These are phyloP conservation scores for Lanistes nyassanus DNA, from an alignment of 1,140 invertebrate species.

Conservation along the genomic window DNA sequence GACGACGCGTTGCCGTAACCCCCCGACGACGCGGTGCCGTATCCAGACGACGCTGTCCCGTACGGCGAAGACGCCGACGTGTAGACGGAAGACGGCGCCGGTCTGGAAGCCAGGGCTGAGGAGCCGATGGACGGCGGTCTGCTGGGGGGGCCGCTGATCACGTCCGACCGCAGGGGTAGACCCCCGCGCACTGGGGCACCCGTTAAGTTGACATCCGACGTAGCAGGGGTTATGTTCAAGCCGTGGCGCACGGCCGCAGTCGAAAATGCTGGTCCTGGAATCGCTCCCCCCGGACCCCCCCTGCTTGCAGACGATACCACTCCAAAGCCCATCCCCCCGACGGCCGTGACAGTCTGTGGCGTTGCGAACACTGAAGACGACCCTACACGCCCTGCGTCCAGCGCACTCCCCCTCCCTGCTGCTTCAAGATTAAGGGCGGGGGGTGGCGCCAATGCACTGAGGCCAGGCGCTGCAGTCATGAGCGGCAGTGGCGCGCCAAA, in stretches of 20 bases:
- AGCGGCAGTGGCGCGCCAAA: neutral
- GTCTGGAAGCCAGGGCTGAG: neutral
- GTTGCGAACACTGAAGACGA: neutral
- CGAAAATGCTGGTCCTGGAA: no score
- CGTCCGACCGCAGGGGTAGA: neutral
- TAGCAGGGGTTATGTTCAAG: no score
- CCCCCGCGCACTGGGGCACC: no score
- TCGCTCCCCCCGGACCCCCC: no score
- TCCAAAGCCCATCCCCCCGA: constrained; percentile 7
- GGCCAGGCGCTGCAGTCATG: neutral
- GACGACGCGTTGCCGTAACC: neutral
- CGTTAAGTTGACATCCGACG: no score
- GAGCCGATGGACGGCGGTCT: neutral
- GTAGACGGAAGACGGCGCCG: neutral
- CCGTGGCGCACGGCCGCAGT: no score
- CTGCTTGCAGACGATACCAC: neutral
- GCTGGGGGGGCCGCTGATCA: neutral
- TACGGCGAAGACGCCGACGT: neutral
- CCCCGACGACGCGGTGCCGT: neutral
- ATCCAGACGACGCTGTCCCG: neutral
- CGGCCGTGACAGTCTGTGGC: neutral
- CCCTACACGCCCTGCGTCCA: neutral
- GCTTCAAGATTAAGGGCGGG: neutral
- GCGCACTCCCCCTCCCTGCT: neutral
- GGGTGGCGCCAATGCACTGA: neutral